These are phyloP conservation scores for Microchirus variegatus DNA, from an alignment of 2,797 vertebrate genomes.

Conservation along the genomic window DNA sequence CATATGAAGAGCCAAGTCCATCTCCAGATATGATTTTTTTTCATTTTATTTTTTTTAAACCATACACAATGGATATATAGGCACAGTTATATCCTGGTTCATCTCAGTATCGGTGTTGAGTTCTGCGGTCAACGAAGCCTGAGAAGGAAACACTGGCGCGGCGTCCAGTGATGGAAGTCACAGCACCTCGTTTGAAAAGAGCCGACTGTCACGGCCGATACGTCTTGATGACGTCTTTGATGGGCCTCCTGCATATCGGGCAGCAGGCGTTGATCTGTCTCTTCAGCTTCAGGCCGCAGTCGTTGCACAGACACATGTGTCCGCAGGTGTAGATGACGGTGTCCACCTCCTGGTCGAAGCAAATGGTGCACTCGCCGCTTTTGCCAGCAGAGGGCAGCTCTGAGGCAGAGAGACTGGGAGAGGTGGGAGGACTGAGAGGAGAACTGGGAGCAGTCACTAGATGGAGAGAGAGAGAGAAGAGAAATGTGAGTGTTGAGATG, in stretches of 20 bases:
- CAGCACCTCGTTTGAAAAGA: constrained; percentile 18
- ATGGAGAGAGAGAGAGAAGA: constrained; percentile 9
- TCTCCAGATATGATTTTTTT: constrained; percentile 35
- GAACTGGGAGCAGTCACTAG: constrained; percentile 97
- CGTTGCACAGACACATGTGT: constrained; percentile 98
- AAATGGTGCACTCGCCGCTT: constrained; percentile 94
- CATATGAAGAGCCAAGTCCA: constrained; percentile 7
- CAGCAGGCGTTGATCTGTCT: constrained; percentile 95
- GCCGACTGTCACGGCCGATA: constrained; percentile 88
- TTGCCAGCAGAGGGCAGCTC: constrained; percentile 84
- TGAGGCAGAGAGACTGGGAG: constrained; percentile 83
- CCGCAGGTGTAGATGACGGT: constrained; percentile 99
- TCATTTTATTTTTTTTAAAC: no score
- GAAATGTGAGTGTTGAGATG: constrained; percentile 4
- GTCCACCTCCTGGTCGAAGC: constrained; percentile 98
- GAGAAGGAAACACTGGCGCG: constrained; percentile 52
- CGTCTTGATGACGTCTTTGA: constrained; percentile 98
- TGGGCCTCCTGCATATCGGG: constrained; percentile 95
- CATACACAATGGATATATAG: constrained; percentile 52
- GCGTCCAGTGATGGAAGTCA: constrained; percentile 13
- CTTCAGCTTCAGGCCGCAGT: constrained; percentile 95
- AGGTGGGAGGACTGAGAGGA: constrained; percentile 90
- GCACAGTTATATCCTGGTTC: constrained; percentile 61
- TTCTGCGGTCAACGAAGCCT: constrained; percentile 53
- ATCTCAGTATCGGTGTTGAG: constrained; percentile 36